phyloP scores from a whole-genome alignment of 1,140 invertebrate species.

The Trypoxylus dichotomus region DNA sequence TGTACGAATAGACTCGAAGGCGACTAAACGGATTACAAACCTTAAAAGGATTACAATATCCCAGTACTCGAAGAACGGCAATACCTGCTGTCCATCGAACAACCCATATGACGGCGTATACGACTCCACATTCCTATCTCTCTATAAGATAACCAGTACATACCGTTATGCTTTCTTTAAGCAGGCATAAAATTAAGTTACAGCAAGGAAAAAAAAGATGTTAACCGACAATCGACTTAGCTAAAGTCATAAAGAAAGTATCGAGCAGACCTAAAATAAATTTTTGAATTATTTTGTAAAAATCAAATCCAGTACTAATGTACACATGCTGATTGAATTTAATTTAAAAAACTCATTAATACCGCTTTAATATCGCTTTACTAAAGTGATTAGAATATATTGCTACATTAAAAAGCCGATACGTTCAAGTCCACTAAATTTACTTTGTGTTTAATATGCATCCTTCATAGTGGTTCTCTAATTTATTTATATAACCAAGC shows the following conservation, averaged over 20 bases:
- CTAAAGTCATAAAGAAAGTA: neutral
- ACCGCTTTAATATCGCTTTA: too few relatives aligned
- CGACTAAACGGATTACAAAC: slow-evolving; percentile 29
- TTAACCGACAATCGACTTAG: neutral
- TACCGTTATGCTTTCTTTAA: neutral
- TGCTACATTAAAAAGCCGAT: too few relatives aligned
- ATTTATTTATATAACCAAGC: too few relatives aligned
- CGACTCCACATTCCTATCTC: slow-evolving; percentile 6
- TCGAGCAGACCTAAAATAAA: too few relatives aligned
- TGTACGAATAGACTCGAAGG: slow-evolving; percentile 25
- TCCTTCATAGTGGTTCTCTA: too few relatives aligned
- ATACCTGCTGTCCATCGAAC: slow-evolving; percentile 27
- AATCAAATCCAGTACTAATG: too few relatives aligned
- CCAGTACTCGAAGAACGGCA: slow-evolving; percentile 26
- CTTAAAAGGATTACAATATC: slow-evolving; percentile 30
- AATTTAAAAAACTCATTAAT: too few relatives aligned
- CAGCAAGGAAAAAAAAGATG: neutral
- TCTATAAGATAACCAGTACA: slow-evolving; percentile 23
- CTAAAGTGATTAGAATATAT: too few relatives aligned
- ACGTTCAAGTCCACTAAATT: too few relatives aligned
- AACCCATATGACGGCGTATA: slow-evolving; percentile 22
- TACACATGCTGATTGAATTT: too few relatives aligned
- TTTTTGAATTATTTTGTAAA: too few relatives aligned
- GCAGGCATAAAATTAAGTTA: neutral
- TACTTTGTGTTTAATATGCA: too few relatives aligned